Conservation (phyloP, 2,797 vertebrate genomes). For the Cossypha heuglini region DNA sequence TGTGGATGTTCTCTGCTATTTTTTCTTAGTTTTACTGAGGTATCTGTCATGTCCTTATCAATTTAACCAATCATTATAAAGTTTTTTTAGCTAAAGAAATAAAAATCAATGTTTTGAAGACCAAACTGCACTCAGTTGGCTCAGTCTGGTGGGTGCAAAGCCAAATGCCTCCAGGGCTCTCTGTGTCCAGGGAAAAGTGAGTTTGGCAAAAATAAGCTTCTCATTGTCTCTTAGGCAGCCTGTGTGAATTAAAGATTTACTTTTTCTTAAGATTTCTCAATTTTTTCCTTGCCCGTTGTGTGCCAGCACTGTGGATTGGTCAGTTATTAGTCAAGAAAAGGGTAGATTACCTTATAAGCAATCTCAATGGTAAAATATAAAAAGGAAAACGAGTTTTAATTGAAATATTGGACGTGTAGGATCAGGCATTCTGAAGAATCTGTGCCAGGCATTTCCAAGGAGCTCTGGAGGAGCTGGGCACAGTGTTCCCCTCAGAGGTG, state of each 20-base stretch:
- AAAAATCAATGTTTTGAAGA: not conserved
- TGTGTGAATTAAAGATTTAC: not conserved
- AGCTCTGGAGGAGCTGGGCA: not conserved
- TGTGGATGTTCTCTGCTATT: not conserved
- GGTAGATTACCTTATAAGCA: not conserved
- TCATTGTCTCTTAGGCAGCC: not conserved
- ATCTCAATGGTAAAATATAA: no score
- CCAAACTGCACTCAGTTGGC: rapidly evolving
- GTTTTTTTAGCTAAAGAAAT: not conserved
- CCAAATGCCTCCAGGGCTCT: not conserved
- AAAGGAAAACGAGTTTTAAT: not conserved
- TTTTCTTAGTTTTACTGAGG: not conserved
- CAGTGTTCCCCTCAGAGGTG: rapidly evolving
- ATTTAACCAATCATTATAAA: not conserved
- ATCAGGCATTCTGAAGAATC: rapidly evolving
- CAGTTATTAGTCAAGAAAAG: not conserved
- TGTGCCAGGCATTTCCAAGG: not conserved
- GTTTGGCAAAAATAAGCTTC: not conserved
- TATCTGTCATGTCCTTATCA: not conserved
- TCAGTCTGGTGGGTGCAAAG: not conserved
- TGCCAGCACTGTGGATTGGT: rapidly evolving
- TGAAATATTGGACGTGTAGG: not conserved
- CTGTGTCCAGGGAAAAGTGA: not conserved
- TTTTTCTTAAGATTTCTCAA: not conserved
- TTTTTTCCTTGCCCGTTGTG: not conserved